Conservation (phyloP, 1,140 invertebrate genomes). For the Drosophila arizonae region DNA sequence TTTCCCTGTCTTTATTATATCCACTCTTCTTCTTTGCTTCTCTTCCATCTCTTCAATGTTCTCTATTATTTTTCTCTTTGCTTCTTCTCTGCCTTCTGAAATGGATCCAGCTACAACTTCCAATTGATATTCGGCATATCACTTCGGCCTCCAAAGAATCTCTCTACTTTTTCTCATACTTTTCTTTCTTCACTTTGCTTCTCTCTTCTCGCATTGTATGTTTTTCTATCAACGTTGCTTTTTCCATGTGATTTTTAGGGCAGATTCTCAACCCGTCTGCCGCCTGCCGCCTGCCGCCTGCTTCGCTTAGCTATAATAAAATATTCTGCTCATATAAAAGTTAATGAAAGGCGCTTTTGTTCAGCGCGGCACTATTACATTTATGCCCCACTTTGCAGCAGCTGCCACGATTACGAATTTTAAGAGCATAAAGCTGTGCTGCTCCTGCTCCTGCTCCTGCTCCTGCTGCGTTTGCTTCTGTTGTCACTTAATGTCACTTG, state of each 20-base stretch:
- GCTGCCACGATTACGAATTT: slow-evolving; percentile 13
- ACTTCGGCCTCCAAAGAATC: no score
- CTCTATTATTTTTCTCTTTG: no score
- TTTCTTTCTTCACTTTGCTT: not conserved
- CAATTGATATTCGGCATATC: no score
- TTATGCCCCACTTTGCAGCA: slow-evolving; percentile 16
- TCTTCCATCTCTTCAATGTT: no score
- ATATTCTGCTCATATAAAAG: not conserved
- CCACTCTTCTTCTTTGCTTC: no score
- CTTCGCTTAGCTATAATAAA: not conserved
- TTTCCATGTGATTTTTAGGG: no score
- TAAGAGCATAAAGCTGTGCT: slow-evolving; percentile 3
- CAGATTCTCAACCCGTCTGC: not conserved
- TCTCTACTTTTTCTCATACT: not conserved
- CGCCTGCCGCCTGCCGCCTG: not conserved
- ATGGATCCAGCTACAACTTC: no score
- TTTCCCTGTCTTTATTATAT: no score
- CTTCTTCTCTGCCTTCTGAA: no score
- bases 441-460: not conserved
- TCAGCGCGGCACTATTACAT: slow-evolving; percentile 7
- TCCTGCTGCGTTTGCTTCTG: not conserved
- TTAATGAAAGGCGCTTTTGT: slow-evolving; percentile 14
- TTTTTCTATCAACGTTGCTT: no score
- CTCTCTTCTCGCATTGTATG: no score
- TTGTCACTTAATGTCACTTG: slow-evolving; percentile 40